Conservation (phyloP, 2,797 vertebrate genomes). For the Syndactyla subalaris region DNA sequence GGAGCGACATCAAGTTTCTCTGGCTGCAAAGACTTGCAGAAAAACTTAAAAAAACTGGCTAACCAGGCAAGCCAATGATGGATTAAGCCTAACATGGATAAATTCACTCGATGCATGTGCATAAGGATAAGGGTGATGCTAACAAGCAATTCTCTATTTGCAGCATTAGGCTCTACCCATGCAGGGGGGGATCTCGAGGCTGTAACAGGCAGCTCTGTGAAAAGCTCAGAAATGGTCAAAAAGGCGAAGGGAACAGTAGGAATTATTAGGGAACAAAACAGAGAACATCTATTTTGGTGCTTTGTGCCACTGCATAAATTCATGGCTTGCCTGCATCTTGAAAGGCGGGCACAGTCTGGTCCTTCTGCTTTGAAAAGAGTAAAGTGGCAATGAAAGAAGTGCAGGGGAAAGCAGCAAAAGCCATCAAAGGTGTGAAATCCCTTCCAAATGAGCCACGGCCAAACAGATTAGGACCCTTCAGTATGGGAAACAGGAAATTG, state of each 20-base stretch:
- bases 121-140: neutral
- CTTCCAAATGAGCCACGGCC: neutral
- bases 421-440: neutral
- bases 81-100: neutral
- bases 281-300: neutral
- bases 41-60: neutral
- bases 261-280: neutral
- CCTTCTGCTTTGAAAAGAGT: neutral
- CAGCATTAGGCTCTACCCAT: neutral
- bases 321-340: neutral
- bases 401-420: slow-evolving; percentile 1
- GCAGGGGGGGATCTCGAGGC: neutral
- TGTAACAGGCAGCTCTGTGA: neutral
- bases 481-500: neutral
- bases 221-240: neutral
- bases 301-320: slow-evolving; percentile 4
- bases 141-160: neutral
- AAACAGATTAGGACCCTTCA: neutral
- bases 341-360: neutral
- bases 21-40: neutral
- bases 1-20: neutral
- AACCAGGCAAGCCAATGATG: neutral
- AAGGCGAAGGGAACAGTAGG: neutral
- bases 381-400: neutral
- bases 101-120: neutral